Percentiles rank a stretch among this genome's conserved stretches.
Evolutionary conservation across 2,113 vertebrate species (phyloP).

Genomic region (Phaethornis superciliosus): DNA sequence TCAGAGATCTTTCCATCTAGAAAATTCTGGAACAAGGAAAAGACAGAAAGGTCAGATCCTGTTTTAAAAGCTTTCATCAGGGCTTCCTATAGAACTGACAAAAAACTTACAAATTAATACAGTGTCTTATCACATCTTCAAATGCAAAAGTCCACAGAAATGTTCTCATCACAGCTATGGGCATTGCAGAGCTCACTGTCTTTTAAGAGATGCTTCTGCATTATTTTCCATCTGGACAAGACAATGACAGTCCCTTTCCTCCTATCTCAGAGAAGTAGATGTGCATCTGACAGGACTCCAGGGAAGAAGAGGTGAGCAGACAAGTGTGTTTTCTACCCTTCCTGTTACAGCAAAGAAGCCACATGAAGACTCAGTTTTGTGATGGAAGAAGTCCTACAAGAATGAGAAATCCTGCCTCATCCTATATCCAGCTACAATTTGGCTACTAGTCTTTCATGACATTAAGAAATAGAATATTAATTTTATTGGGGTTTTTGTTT

Average conservation of each 20-base stretch:
- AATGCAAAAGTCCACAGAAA: not conserved
- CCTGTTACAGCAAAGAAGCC: not conserved
- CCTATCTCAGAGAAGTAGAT: not conserved
- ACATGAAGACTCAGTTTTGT: not conserved
- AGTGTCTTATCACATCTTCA: not conserved
- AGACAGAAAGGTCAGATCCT: fast-evolving
- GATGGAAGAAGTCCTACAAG: not conserved
- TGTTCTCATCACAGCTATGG: not conserved
- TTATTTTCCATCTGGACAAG: not conserved
- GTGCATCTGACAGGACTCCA: fast-evolving
- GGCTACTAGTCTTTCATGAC: not conserved
- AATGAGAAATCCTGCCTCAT: not conserved
- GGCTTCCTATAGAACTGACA: not conserved
- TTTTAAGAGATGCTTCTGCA: not conserved
- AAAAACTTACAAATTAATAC: not conserved
- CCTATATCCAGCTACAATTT: not conserved
- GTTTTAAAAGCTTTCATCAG: not conserved
- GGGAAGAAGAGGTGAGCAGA: fast-evolving
- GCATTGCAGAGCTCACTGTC: fast-evolving
- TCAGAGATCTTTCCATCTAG: not conserved
- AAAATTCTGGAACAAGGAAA: not conserved
- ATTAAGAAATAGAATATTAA: not conserved
- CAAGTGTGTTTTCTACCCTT: not conserved
- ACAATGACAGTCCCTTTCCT: not conserved
- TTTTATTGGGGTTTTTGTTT: too few relatives aligned